A percentile compares a stretch with the other conserved stretches of the same genome.
phyloP scores from a whole-genome alignment of 2,888 invertebrate genomes.

The Apotomis capreana region DNA sequence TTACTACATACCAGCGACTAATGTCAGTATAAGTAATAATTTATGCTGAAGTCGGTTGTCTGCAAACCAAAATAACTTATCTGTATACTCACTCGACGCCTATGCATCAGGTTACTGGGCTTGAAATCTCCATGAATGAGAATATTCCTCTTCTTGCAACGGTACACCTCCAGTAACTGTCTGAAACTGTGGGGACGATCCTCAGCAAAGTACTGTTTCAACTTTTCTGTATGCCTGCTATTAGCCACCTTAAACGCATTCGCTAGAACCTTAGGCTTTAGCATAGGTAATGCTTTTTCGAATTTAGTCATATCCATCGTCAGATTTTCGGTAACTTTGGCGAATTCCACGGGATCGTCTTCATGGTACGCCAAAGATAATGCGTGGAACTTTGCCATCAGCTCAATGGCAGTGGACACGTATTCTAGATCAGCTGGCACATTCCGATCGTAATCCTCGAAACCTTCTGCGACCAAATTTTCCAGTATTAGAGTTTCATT shows the following conservation, averaged over 20 bases:
- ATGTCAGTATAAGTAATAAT: too few relatives aligned
- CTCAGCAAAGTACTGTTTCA: conserved; percentile 47
- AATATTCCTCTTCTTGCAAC: conserved; percentile 46
- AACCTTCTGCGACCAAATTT: conserved; percentile 58
- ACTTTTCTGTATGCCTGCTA: conserved; percentile 50
- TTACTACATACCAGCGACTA: too few relatives aligned
- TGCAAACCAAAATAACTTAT: too few relatives aligned
- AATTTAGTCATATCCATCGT: conserved; percentile 8
- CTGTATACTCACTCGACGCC: conserved; percentile 44
- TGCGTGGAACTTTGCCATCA: conserved; percentile 65
- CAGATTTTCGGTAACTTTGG: not conserved
- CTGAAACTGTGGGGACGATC: conserved; percentile 7
- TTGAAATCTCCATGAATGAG: conserved; percentile 59
- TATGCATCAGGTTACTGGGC: conserved; percentile 56
- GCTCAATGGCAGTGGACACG: conserved; percentile 52
- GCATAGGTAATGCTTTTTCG: not conserved
- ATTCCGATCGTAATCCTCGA: conserved; percentile 49
- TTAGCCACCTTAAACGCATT: conserved; percentile 48
- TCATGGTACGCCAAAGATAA: conserved; percentile 63
- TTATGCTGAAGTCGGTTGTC: too few relatives aligned
- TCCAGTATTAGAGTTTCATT: conserved; percentile 63
- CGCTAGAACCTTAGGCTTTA: conserved; percentile 29
- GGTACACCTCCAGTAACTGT: not conserved
- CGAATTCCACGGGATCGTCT: conserved; percentile 57
- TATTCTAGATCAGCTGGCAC: conserved; percentile 59